Evolutionary conservation across 2,113 vertebrate genomes (phyloP).

Genomic region (Phoenicopterus ruber): DNA sequence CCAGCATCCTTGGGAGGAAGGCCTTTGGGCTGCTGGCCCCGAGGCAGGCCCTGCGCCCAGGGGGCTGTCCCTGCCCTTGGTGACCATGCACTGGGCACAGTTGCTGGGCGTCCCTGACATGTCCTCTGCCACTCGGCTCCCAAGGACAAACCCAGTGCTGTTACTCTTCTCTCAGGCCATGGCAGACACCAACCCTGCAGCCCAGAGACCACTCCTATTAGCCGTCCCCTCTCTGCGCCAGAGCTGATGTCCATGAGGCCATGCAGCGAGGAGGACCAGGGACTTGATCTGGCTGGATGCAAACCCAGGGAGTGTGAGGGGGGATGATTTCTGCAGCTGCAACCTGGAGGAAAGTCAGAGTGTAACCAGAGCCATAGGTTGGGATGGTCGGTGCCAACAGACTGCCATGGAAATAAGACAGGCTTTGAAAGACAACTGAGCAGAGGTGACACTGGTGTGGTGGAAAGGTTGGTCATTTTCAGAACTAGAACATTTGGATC

Average conservation of each 20-base stretch:
- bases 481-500: background rate
- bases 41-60: too few relatives aligned
- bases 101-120: accelerated
- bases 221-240: background rate
- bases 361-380: background rate
- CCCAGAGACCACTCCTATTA: background rate
- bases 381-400: background rate
- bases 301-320: background rate
- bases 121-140: background rate
- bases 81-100: background rate
- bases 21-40: background rate
- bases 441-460: background rate
- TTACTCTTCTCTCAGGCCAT: background rate
- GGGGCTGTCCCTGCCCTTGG: background rate
- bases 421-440: background rate
- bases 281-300: too few relatives aligned
- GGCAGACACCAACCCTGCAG: background rate
- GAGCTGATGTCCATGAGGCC: background rate
- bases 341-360: background rate
- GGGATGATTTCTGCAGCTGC: too few relatives aligned
- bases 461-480: background rate
- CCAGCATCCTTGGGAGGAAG: background rate
- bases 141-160: background rate
- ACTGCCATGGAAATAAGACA: background rate
- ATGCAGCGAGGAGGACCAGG: accelerated